A percentile compares a stretch with the other conserved stretches of the same genome.
phyloP scores from a whole-genome alignment of 2,797 vertebrate genomes.

The Anguilla marmorata region DNA sequence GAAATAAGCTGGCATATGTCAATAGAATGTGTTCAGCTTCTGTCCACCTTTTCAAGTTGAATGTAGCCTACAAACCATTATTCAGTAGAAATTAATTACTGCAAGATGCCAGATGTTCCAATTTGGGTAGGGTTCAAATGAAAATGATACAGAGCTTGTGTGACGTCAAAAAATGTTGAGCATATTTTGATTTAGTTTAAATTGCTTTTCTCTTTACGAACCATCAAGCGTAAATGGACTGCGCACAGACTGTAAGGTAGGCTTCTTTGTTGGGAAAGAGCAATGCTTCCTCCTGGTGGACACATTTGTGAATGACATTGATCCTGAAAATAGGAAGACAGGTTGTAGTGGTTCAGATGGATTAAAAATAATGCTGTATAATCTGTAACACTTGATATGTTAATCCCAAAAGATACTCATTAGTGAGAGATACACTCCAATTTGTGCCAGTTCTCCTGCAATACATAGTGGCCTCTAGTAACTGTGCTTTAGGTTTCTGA shows the following conservation, averaged over 20 bases:
- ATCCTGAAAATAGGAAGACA: neutral
- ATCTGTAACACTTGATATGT: neutral
- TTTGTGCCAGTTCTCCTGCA: too few species aligned
- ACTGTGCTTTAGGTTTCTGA: neutral
- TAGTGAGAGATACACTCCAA: neutral
- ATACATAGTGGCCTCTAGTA: neutral
- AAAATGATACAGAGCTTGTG: neutral
- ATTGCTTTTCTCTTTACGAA: neutral
- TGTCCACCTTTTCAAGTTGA: neutral
- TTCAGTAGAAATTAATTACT: neutral
- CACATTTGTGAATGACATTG: neutral
- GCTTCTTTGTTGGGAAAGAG: neutral
- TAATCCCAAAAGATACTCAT: neutral
- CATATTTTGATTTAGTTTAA: neutral
- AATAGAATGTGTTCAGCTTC: too few species aligned
- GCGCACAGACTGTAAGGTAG: neutral
- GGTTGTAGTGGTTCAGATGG: neutral
- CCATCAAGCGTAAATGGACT: neutral
- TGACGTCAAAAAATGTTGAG: neutral
- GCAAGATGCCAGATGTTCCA: neutral
- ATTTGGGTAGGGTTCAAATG: neutral
- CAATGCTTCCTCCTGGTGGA: conserved; percentile 17
- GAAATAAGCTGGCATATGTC: too few species aligned
- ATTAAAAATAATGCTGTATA: neutral
- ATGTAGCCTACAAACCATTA: neutral